phyloP scores from a whole-genome alignment of 2,888 invertebrate species.

The Temnothorax unifasciatus region DNA sequence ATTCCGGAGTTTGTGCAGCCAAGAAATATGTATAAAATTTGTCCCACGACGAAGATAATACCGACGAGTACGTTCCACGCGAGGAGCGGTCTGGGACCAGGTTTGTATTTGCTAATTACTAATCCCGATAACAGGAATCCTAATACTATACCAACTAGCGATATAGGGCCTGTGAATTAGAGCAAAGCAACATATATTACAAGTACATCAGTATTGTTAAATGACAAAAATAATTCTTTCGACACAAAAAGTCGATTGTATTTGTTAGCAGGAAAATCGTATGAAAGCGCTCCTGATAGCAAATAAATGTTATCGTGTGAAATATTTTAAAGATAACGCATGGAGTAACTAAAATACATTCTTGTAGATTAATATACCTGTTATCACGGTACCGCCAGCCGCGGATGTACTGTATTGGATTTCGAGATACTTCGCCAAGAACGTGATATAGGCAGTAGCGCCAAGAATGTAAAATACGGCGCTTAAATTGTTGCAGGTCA shows the following conservation, averaged over 20 bases:
- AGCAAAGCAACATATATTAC: not conserved
- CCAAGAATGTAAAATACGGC: slow-evolving; percentile 90
- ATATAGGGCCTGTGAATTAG: slow-evolving; percentile 86
- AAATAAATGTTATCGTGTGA: not conserved
- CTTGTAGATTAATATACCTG: slow-evolving; percentile 86
- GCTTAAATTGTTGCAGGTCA: slow-evolving; percentile 90
- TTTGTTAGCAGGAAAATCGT: not conserved
- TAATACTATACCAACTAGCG: slow-evolving; percentile 88
- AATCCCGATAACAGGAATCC: slow-evolving; percentile 89
- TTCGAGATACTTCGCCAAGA: slow-evolving; percentile 92
- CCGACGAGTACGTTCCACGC: slow-evolving; percentile 90
- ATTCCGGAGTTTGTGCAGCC: slow-evolving; percentile 87
- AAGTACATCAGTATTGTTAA: not conserved
- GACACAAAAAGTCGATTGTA: not conserved
- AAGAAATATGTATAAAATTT: slow-evolving; percentile 87
- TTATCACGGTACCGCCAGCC: slow-evolving; percentile 89
- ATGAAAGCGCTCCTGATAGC: not conserved
- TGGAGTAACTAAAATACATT: not conserved
- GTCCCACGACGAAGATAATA: slow-evolving; percentile 87
- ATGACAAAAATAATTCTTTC: not conserved
- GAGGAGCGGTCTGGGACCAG: slow-evolving; percentile 88
- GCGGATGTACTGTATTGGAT: slow-evolving; percentile 90
- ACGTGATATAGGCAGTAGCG: slow-evolving; percentile 90
- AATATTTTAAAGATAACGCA: not conserved
- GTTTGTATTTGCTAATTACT: slow-evolving; percentile 89